These are phyloP conservation scores for Araneus ventricosus DNA, from an alignment of 1,140 invertebrate species.

Conservation along the genomic window DNA sequence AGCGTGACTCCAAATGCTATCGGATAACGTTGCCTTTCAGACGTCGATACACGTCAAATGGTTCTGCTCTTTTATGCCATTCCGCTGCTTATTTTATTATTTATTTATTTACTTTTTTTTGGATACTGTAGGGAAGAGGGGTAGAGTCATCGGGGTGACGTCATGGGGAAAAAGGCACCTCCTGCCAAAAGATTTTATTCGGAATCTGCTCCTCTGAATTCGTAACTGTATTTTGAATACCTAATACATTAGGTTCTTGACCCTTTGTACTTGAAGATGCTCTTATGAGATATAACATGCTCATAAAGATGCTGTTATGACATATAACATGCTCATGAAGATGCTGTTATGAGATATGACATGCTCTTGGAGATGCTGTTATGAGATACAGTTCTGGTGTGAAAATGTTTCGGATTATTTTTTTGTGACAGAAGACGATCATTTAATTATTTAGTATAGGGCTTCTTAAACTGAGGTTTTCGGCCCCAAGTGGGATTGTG, in stretches of 20 bases:
- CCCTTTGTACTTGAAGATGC: not conserved
- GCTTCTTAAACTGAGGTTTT: no score
- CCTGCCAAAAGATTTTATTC: not conserved
- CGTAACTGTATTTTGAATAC: not conserved
- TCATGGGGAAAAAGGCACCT: conserved; percentile 6
- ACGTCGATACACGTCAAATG: conserved; percentile 61
- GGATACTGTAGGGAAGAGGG: not conserved
- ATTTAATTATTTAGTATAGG: no score
- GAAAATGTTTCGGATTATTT: no score
- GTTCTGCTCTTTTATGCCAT: conserved; percentile 24
- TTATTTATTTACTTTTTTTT: not conserved
- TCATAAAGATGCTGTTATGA: no score
- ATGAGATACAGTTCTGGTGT: no score
- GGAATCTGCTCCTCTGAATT: not conserved
- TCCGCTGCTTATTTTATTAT: not conserved
- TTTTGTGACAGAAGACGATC: no score
- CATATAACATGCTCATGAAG: no score
- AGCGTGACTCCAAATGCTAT: conserved; percentile 6
- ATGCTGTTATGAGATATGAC: no score
- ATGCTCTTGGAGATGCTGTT: not conserved
- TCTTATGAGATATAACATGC: no score
- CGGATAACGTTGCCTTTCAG: conserved; percentile 50
- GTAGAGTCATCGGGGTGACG: not conserved
- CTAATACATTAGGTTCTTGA: not conserved
- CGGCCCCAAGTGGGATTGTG: no score